phyloP scores from a whole-genome alignment of 2,113 vertebrate species.

The cat (Felis catus) region DNA sequence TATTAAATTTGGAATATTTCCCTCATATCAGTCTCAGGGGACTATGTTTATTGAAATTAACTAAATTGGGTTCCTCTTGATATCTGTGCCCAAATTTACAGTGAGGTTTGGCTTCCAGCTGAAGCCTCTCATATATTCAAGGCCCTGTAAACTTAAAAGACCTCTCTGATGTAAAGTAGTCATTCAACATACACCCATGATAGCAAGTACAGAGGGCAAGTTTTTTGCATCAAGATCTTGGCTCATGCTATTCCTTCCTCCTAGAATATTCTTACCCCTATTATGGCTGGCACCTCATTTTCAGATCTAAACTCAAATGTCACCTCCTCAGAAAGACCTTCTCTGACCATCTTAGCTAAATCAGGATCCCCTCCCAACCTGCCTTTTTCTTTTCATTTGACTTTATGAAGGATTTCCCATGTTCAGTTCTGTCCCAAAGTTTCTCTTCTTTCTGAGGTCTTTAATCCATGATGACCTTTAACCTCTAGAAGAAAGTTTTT shows the following conservation, averaged over 20 bases:
- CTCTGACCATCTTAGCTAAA: not conserved
- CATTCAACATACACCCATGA: not conserved
- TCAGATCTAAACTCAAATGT: slow-evolving; percentile 9
- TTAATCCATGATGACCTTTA: not conserved
- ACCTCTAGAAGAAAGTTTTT: not conserved
- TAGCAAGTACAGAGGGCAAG: not conserved
- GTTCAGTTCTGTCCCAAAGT: slow-evolving; percentile 26
- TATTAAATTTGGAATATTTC: slow-evolving; percentile 34
- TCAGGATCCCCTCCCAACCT: not conserved
- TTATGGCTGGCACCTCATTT: not conserved
- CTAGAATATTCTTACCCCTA: not conserved
- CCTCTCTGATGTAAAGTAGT: not conserved
- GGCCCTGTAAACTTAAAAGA: slow-evolving; percentile 1
- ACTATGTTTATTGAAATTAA: slow-evolving; percentile 18
- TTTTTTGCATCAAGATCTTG: not conserved
- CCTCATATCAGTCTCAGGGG: not conserved
- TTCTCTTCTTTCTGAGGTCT: slow-evolving; percentile 37
- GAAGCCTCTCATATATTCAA: slow-evolving; percentile 34
- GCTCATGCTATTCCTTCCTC: slow-evolving; percentile 9
- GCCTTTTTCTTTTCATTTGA: not conserved
- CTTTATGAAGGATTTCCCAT: slow-evolving; percentile 6
- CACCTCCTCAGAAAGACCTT: slow-evolving; percentile 1
- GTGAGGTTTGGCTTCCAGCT: slow-evolving; percentile 30
- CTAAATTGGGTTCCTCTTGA: not conserved
- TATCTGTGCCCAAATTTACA: slow-evolving; percentile 19